A percentile compares a stretch with the other conserved stretches of the same genome.
Conservation (phyloP, 2,888 invertebrate species). For the Drosophila robusta region DNA sequence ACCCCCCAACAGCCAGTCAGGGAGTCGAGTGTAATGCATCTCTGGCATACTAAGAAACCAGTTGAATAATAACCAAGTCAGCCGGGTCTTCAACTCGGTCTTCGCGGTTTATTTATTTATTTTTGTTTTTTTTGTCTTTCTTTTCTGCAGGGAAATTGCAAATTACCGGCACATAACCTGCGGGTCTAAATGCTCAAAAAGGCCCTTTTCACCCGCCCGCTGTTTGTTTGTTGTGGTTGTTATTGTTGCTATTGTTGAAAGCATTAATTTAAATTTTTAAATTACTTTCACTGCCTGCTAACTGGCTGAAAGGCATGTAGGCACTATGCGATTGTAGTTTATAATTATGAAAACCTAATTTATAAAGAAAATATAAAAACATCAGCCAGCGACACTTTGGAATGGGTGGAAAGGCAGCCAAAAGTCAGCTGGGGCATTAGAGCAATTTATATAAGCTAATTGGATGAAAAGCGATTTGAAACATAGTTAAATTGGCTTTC, state of each 20-base stretch:
- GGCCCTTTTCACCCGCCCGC: conserved; percentile 42
- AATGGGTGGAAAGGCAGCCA: conserved; percentile 12
- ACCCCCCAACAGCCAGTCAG: conserved; percentile 17
- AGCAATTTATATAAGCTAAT: conserved; percentile 23
- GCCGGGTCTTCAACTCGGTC: conserved; percentile 47
- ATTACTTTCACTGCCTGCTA: conserved; percentile 73
- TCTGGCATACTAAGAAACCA: conserved; percentile 72
- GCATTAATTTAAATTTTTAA: conserved; percentile 65
- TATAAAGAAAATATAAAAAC: conserved; percentile 8
- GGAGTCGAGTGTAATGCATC: conserved; percentile 44
- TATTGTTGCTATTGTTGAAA: conserved; percentile 15
- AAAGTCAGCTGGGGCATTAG: conserved; percentile 3
- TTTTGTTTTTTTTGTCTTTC: conserved; percentile 11
- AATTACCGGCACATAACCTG: conserved; percentile 73
- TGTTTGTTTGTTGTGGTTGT: neutral
- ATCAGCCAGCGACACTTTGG: conserved; percentile 19
- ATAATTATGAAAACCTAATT: conserved; percentile 62
- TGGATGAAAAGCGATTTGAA: conserved; percentile 6
- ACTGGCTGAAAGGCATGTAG: conserved; percentile 20
- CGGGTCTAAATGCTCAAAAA: conserved; percentile 49
- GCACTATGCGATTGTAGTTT: conserved; percentile 41
- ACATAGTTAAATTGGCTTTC: neutral
- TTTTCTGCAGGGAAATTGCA: conserved; percentile 68
- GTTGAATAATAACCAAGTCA: conserved; percentile 71
- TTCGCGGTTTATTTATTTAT: no score